These are phyloP conservation scores for Chionoecetes opilio DNA, from an alignment of 1,140 invertebrate species.

Conservation along the genomic window DNA sequence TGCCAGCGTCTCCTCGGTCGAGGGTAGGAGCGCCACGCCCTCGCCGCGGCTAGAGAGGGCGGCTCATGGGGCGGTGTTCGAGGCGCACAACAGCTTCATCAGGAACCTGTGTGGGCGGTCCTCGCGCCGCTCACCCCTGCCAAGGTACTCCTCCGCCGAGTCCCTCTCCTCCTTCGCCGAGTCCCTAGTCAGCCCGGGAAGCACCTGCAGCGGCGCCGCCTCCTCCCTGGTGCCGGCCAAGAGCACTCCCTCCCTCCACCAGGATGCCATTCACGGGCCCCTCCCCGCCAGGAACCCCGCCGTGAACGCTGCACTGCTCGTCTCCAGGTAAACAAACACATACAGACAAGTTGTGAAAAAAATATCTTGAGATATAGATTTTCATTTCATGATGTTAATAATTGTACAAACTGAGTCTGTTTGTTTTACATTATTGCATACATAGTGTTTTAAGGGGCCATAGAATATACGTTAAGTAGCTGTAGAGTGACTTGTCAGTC, in stretches of 20 bases:
- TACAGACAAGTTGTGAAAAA: not conserved
- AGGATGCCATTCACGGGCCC: slow-evolving; percentile 46
- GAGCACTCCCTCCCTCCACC: slow-evolving; percentile 73
- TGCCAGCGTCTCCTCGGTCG: slow-evolving; percentile 31
- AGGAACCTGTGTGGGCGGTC: slow-evolving; percentile 44
- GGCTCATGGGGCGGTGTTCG: not conserved
- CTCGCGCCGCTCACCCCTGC: slow-evolving; percentile 66
- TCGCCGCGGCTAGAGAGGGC: not conserved
- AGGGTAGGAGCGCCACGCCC: slow-evolving; percentile 33
- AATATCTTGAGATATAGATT: too few relatives aligned
- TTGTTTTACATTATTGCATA: not conserved
- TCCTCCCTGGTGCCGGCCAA: slow-evolving; percentile 72
- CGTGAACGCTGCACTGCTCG: slow-evolving; percentile 62
- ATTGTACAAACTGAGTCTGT: too few relatives aligned
- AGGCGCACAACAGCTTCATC: not conserved
- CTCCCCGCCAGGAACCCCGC: slow-evolving; percentile 33
- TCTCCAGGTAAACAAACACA: slow-evolving; percentile 59
- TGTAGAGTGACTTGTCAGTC: not conserved
- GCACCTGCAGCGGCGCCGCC: slow-evolving; percentile 17
- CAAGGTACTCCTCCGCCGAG: slow-evolving; percentile 67
- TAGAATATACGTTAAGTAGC: not conserved
- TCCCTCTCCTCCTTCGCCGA: slow-evolving; percentile 73
- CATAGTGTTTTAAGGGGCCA: not conserved
- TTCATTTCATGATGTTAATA: too few relatives aligned
- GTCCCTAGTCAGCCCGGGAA: slow-evolving; percentile 67